These are phyloP conservation scores for Andrena fulva DNA, from an alignment of 2,888 invertebrate species.

Conservation along the genomic window DNA sequence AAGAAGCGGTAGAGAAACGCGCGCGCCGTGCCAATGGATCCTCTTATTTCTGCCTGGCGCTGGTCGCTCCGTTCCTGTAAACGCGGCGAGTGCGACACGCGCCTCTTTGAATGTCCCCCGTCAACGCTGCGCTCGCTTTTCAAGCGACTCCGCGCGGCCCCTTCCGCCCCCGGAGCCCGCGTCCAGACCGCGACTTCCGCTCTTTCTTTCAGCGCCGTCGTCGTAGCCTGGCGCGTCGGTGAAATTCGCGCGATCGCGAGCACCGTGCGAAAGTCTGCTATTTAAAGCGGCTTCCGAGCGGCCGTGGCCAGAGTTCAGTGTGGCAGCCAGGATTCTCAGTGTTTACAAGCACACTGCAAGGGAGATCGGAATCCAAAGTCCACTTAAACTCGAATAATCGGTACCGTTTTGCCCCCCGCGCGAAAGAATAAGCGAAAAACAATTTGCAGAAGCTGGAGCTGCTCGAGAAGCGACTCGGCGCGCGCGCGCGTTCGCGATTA, in stretches of 20 bases:
- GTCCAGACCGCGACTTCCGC: slow-evolving; percentile 36
- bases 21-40: slow-evolving; percentile 58
- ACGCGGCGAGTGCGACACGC: slow-evolving; percentile 66
- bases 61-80: slow-evolving; percentile 62
- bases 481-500: slow-evolving; percentile 10
- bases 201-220: slow-evolving; percentile 44
- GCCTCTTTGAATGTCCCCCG: slow-evolving; percentile 69
- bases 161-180: slow-evolving; percentile 30
- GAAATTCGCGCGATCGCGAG: slow-evolving; percentile 23
- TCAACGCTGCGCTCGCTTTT: slow-evolving; percentile 60
- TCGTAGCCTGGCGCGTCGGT: slow-evolving; percentile 18
- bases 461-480: neutral
- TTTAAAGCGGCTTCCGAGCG: neutral
- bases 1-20: slow-evolving; percentile 43
- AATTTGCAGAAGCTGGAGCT: neutral
- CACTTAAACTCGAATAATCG: too few relatives aligned
- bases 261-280: neutral
- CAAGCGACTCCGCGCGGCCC: slow-evolving; percentile 26
- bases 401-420: too few relatives aligned
- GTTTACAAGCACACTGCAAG: neutral
- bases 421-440: neutral
- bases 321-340: neutral
- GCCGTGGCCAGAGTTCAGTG: neutral
- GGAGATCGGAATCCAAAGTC: too few relatives aligned
- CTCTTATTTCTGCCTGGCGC: slow-evolving; percentile 60